These are phyloP conservation scores for Spinibarbus caldwelli DNA, from an alignment of 2,797 vertebrate species.

Conservation along the genomic window DNA sequence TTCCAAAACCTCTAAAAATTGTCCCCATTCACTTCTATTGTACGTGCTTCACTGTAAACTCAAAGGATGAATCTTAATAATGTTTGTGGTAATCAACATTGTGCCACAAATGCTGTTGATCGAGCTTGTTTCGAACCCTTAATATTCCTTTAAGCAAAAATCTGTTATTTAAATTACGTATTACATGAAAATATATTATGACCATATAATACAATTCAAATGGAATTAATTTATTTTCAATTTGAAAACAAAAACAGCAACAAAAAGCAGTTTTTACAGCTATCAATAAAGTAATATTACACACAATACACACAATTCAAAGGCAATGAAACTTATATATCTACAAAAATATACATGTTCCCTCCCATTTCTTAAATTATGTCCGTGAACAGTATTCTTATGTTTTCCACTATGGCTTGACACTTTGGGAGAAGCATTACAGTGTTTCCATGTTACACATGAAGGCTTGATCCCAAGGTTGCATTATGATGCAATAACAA, in stretches of 20 bases:
- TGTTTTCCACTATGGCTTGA: not conserved
- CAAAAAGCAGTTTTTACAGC: constrained; percentile 29
- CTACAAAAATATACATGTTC: constrained; percentile 35
- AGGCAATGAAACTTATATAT: not conserved
- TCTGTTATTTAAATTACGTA: not conserved
- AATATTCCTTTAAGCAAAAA: too few relatives aligned
- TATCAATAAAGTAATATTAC: not conserved
- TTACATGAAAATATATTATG: not conserved
- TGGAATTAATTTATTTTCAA: not conserved
- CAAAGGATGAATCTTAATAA: not conserved
- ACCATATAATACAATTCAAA: not conserved
- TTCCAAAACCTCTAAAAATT: not conserved
- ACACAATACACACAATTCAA: not conserved
- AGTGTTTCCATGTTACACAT: not conserved
- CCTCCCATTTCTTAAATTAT: not conserved
- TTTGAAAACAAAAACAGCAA: constrained; percentile 15
- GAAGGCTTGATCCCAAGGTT: not conserved
- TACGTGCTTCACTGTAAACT: too few relatives aligned
- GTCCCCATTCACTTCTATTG: too few relatives aligned
- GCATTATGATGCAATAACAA: not conserved
- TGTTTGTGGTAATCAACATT: too few relatives aligned
- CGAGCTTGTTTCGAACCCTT: not conserved
- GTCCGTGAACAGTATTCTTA: not conserved
- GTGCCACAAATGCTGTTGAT: too few relatives aligned
- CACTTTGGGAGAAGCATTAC: not conserved